Base-by-base conservation (phyloP, 2,888 invertebrate genomes). In the Cinara cedri region DNA sequence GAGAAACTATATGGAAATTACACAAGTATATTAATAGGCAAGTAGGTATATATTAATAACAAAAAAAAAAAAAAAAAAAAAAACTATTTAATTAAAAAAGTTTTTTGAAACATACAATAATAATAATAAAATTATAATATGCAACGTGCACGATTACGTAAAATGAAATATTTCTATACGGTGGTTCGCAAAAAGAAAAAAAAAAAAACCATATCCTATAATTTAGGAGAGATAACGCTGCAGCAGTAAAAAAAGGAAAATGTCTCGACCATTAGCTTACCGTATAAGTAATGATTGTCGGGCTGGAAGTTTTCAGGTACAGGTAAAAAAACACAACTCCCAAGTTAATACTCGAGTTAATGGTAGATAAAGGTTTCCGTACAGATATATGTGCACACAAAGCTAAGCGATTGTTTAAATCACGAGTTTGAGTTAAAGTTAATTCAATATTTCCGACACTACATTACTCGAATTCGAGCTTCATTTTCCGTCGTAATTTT, bases 41-140 rank as follows among this genome's bases (percentile, higher is more conserved):
- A n/a, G n/a, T n/a, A n/a, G n/a, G n/a, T n/a, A n/a, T n/a, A n/a
- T n/a, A n/a, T n/a, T n/a, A n/a, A n/a, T n/a, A n/a, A n/a, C n/a
- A n/a, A n/a, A n/a, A n/a, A 6, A 10, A 10, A 26, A 6, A 60
- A 19, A 72, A 24, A 60, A n/a, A 16, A 44, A 34, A 63, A 34
- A 34, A 16, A 74, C 34, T 74, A 42, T 74, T 63, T 74, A 74
- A 74, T 74, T 74, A 62, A 63, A 70, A 72, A 63, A 51, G 62
- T 57, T 57, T 57, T 60, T 51, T 46, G 14, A 19, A 19, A 72
- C 14, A 19, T 26, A 60, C 46, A 46, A 26, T 60, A 46, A 19
- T 44, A 63, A 49, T 49, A 49, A n/a, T n/a, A n/a, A n/a, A n/a
- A n/a, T n/a, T n/a, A n/a, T n/a, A n/a, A 26, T 49, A 60, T 60